phyloP scores from a whole-genome alignment of 2,797 vertebrate genomes.

The Antennarius maculatus region DNA sequence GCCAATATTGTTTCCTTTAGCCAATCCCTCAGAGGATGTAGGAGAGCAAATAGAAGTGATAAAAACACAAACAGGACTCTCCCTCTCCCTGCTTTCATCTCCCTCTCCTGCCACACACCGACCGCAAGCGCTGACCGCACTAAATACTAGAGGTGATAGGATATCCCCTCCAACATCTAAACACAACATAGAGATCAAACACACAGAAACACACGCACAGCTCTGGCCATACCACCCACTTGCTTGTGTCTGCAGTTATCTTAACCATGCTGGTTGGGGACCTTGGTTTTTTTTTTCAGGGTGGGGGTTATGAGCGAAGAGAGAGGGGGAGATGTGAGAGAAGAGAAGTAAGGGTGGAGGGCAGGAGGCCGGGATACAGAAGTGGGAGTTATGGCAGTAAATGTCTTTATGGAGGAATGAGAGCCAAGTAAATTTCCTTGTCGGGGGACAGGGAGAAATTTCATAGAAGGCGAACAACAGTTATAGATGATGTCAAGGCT shows the following conservation, averaged over 20 bases:
- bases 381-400: slow-evolving; percentile 66
- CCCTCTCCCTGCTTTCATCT: slow-evolving; percentile 77
- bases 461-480: slow-evolving; percentile 52
- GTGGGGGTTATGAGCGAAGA: slow-evolving; percentile 41
- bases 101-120: slow-evolving; percentile 68
- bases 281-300: slow-evolving; percentile 39
- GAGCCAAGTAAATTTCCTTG: slow-evolving; percentile 51
- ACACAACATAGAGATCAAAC: slow-evolving; percentile 85
- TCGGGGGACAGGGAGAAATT: slow-evolving; percentile 49
- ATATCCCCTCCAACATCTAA: slow-evolving; percentile 86
- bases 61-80: slow-evolving; percentile 83
- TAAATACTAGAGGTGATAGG: slow-evolving; percentile 83
- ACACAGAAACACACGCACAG: slow-evolving; percentile 58
- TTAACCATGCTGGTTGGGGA: slow-evolving; percentile 78
- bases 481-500: slow-evolving; percentile 60
- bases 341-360: slow-evolving; percentile 37
- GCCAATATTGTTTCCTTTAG: slow-evolving; percentile 79
- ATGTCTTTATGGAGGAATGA: slow-evolving; percentile 66
- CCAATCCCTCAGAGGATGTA: slow-evolving; percentile 72
- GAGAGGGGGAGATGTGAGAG: slow-evolving; percentile 36
- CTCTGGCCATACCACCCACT: slow-evolving; percentile 81
- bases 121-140: slow-evolving; percentile 76
- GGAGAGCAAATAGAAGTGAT: slow-evolving; percentile 79
- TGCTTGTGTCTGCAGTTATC: slow-evolving; percentile 78
- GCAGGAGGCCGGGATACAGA: slow-evolving; percentile 57